Evolutionary conservation across 2,797 vertebrate species (phyloP).

Genomic region (Catostomus latipinnis): DNA sequence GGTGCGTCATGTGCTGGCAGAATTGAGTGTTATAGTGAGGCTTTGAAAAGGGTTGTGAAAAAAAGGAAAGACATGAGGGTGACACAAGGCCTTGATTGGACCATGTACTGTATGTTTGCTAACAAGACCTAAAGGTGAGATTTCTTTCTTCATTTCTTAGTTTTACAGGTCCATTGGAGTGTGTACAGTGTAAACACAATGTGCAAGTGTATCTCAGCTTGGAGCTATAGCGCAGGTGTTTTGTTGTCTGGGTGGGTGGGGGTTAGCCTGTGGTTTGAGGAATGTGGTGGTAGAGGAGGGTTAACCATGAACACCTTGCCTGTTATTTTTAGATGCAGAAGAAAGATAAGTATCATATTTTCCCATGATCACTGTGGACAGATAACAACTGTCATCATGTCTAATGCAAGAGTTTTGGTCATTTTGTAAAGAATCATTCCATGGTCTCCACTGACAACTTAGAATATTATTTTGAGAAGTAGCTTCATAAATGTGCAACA

Average conservation of each 20-base stretch:
- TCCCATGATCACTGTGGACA: constrained; percentile 33
- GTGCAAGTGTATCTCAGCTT: not conserved
- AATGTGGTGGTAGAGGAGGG: constrained; percentile 23
- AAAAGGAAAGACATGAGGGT: not conserved
- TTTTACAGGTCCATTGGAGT: not conserved
- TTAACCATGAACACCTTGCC: constrained; percentile 41
- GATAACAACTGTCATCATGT: constrained; percentile 34
- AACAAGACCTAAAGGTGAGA: constrained; percentile 17
- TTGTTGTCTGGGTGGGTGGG: constrained; percentile 23
- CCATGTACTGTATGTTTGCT: not conserved
- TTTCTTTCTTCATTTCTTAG: not conserved
- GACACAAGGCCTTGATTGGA: constrained; percentile 8
- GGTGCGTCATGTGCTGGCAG: not conserved
- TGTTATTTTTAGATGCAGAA: constrained; percentile 51
- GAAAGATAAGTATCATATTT: constrained; percentile 46
- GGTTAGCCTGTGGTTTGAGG: constrained; percentile 32
- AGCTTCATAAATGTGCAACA: no score
- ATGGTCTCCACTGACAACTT: not conserved
- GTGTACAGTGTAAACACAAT: not conserved
- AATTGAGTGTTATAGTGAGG: constrained; percentile 5
- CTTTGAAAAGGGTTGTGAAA: not conserved
- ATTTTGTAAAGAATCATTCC: constrained; percentile 11
- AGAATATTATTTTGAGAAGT: no score
- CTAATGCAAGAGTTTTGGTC: not conserved
- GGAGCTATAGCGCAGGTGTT: not conserved